Evolutionary conservation across 2,888 invertebrate species (phyloP).

Genomic region (Alloplasta piceator): DNA sequence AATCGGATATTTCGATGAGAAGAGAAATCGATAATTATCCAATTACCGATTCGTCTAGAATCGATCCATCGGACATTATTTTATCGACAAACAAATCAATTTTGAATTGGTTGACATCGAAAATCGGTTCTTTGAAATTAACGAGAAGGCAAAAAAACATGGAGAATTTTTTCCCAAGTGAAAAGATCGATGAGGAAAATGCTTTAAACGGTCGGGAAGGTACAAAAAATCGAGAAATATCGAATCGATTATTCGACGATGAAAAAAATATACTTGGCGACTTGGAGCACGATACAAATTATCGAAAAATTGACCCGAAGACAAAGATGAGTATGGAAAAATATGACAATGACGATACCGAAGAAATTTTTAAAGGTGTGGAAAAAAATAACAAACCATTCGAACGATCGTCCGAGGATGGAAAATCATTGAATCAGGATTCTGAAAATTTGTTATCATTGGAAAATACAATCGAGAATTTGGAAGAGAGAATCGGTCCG

Average conservation of each 20-base stretch:
- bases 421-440: not conserved
- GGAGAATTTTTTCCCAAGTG: not conserved
- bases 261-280: not conserved
- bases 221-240: not conserved
- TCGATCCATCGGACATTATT: conserved; percentile 9
- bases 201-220: not conserved
- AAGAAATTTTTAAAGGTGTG: not conserved
- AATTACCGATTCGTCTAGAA: not conserved
- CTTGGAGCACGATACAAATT: not conserved
- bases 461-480: not conserved
- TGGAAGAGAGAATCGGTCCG: not conserved
- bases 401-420: not conserved
- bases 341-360: not conserved
- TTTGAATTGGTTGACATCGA: conserved; percentile 1
- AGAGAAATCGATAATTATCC: not conserved
- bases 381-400: not conserved
- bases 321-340: not conserved
- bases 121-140: not conserved
- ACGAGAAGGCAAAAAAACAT: too few relatives aligned
- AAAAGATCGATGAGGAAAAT: not conserved
- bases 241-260: not conserved
- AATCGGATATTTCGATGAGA: not conserved
- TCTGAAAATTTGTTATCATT: not conserved
- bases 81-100: not conserved
- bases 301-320: not conserved